Evolutionary conservation across 2,888 invertebrate genomes (phyloP).

Genomic region (Micoletzkya japonica): DNA sequence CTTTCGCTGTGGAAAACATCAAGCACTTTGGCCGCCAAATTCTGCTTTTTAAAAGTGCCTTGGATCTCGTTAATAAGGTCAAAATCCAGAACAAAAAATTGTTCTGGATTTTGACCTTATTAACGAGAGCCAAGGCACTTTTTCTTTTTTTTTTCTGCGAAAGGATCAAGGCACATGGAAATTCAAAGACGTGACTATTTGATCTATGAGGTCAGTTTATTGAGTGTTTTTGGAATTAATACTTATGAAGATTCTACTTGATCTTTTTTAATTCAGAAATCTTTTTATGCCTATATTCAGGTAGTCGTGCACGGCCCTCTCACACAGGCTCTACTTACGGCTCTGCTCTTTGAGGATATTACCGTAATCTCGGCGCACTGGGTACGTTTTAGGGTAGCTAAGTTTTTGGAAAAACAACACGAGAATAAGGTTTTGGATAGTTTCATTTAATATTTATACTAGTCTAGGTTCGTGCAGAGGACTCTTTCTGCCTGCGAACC

Average conservation of each 20-base stretch:
- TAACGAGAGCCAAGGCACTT: neutral
- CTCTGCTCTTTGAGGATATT: constrained; percentile 56
- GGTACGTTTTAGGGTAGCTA: too few species aligned
- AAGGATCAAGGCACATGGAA: too few species aligned
- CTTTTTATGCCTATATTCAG: too few species aligned
- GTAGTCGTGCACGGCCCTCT: constrained; percentile 38
- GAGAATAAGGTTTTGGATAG: neutral
- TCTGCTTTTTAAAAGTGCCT: too few species aligned
- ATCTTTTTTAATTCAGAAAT: neutral
- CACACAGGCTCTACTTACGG: constrained; percentile 50
- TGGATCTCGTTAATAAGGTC: too few species aligned
- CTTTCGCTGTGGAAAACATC: too few species aligned
- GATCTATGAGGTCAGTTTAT: too few species aligned
- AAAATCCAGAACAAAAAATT: too few species aligned
- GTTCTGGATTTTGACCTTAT: neutral
- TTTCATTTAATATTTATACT: neutral
- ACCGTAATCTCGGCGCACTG: constrained; percentile 39
- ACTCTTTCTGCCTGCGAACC: constrained; percentile 32
- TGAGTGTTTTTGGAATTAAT: neutral
- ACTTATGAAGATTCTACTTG: neutral
- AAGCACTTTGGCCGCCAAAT: too few species aligned
- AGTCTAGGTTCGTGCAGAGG: constrained; percentile 30
- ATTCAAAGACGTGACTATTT: too few species aligned
- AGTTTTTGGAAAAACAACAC: neutral
- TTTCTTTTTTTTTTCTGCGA: neutral